A percentile compares a stretch with the other conserved stretches of the same genome.
phyloP scores from a whole-genome alignment of 2,113 vertebrate genomes.

The Poecilia latipinna region DNA sequence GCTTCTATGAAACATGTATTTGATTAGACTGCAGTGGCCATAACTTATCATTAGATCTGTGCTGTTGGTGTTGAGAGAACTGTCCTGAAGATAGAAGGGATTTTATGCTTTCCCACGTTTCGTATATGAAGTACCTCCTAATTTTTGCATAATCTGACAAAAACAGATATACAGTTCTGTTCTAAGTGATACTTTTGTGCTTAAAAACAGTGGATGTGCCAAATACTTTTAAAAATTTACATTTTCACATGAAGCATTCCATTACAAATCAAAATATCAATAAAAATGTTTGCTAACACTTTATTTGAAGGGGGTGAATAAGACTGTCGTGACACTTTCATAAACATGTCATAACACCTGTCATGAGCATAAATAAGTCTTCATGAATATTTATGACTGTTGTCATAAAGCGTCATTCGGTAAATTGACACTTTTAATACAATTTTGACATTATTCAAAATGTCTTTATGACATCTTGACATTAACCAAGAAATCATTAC shows the following conservation, averaged over 20 bases:
- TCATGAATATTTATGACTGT: too few relatives aligned
- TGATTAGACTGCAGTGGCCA: conserved; percentile 24
- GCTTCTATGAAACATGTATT: conserved; percentile 29
- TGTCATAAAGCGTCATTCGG: too few relatives aligned
- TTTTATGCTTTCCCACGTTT: conserved; percentile 2
- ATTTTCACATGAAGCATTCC: not conserved
- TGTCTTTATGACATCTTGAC: too few relatives aligned
- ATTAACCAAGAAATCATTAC: too few relatives aligned
- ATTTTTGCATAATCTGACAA: not conserved
- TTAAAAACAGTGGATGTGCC: not conserved
- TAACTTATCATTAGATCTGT: conserved; percentile 26
- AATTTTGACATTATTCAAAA: too few relatives aligned
- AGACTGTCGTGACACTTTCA: too few relatives aligned
- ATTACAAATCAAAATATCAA: not conserved
- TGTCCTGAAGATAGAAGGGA: conserved; percentile 24
- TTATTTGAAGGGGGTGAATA: too few relatives aligned
- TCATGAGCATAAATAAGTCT: too few relatives aligned
- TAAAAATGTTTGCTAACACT: not conserved
- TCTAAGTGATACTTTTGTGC: too few relatives aligned
- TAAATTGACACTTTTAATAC: too few relatives aligned
- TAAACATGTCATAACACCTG: too few relatives aligned
- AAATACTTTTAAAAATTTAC: not conserved
- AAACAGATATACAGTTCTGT: too few relatives aligned
- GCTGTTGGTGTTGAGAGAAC: conserved; percentile 10
- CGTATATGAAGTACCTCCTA: not conserved